Conservation (phyloP, 2,797 vertebrate genomes). For the Gymnothorax reevesii region DNA sequence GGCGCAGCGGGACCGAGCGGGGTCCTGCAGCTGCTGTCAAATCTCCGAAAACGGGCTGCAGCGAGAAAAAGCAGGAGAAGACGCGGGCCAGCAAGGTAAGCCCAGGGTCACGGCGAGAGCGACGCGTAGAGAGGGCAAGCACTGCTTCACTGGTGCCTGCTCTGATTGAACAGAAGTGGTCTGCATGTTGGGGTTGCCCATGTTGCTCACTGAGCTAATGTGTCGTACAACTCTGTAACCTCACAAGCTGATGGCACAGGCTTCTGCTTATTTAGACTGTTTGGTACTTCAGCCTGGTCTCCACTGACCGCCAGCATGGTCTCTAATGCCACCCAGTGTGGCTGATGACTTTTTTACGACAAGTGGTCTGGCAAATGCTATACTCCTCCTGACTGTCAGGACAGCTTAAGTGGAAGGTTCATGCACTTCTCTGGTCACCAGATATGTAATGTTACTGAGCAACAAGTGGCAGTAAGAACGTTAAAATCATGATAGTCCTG, state of each 20-base stretch:
- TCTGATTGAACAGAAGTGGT: background rate
- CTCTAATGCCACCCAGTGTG: background rate
- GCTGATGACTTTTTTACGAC: background rate
- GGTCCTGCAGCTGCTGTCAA: slow-evolving; percentile 2
- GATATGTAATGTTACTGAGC: background rate
- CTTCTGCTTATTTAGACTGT: background rate
- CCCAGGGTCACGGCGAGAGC: background rate
- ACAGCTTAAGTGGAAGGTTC: background rate
- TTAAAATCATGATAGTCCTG: background rate
- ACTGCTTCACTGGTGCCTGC: background rate
- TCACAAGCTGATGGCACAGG: background rate
- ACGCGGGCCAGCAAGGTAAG: background rate
- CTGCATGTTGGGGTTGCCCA: background rate
- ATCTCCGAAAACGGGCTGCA: background rate
- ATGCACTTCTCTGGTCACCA: background rate
- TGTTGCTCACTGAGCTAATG: background rate
- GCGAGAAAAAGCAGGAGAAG: background rate
- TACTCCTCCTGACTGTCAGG: background rate
- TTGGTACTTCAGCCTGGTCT: background rate
- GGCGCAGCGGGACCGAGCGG: slow-evolving; percentile 48
- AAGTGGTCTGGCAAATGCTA: background rate
- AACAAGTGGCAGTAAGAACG: background rate
- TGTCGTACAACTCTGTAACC: background rate
- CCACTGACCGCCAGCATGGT: background rate
- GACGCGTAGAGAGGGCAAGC: background rate